Conservation (phyloP, 2,888 invertebrate genomes). For the Drosophila nigritarsus region DNA sequence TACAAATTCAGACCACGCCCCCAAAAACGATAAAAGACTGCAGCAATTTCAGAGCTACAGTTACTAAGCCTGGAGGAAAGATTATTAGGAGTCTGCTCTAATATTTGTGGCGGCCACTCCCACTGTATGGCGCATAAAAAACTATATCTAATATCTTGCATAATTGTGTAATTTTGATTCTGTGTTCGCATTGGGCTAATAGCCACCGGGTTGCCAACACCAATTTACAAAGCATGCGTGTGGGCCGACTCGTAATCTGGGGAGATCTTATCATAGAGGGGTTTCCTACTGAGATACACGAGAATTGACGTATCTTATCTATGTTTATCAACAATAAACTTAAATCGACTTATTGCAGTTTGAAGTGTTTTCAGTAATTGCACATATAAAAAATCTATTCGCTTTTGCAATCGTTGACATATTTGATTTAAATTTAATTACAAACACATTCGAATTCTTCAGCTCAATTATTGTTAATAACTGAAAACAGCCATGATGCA, state of each 20-base stretch:
- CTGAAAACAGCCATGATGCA: neutral
- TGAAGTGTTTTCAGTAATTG: neutral
- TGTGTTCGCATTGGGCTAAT: constrained; percentile 16
- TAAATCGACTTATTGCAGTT: neutral
- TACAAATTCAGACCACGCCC: neutral
- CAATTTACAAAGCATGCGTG: neutral
- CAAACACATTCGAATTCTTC: neutral
- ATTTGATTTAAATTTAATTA: neutral
- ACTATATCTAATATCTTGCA: constrained; percentile 8
- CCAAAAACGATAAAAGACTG: neutral
- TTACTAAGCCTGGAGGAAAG: neutral
- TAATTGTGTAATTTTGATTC: constrained; percentile 1
- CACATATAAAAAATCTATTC: neutral
- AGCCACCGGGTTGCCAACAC: constrained; percentile 20
- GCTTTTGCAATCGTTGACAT: neutral
- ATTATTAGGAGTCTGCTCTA: neutral
- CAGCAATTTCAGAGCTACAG: neutral
- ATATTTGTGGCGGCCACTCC: too few relatives aligned
- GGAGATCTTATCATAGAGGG: constrained; percentile 22
- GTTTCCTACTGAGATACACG: constrained; percentile 1
- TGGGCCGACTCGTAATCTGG: neutral
- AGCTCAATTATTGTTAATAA: neutral
- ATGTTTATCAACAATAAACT: neutral
- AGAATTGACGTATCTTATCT: constrained; percentile 30
- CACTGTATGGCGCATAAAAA: neutral